Conservation (phyloP, 2,113 vertebrate species). For the Globicephala melas region DNA sequence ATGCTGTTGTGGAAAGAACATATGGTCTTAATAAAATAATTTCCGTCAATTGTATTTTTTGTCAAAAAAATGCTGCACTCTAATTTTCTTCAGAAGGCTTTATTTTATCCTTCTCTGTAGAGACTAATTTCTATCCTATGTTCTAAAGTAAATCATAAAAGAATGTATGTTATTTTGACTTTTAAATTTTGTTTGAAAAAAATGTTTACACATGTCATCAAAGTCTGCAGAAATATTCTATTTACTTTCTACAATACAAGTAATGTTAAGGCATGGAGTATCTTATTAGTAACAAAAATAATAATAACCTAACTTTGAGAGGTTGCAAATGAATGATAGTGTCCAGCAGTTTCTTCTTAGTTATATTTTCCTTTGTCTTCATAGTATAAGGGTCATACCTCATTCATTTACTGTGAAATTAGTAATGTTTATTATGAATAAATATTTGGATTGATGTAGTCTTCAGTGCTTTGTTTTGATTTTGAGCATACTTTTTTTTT, state of each 20-base stretch:
- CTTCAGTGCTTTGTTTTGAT: background rate
- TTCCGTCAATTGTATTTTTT: background rate
- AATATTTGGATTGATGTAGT: background rate
- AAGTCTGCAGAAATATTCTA: conserved; percentile 21
- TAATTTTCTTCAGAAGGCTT: background rate
- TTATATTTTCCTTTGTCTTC: background rate
- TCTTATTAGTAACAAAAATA: background rate
- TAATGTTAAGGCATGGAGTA: background rate
- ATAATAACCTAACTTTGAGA: background rate
- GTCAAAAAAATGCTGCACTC: background rate
- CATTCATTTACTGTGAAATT: background rate
- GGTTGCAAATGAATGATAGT: background rate
- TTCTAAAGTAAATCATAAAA: conserved; percentile 14
- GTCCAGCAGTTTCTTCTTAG: background rate
- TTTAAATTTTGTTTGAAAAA: conserved; percentile 44
- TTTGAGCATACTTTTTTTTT: background rate
- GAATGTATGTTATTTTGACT: conserved; percentile 9
- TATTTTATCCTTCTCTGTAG: background rate
- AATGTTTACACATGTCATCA: background rate
- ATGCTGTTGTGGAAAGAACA: background rate
- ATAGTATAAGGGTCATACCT: too few relatives aligned
- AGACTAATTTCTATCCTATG: background rate
- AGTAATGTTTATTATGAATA: background rate
- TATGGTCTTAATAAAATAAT: background rate
- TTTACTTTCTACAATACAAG: background rate